Evolutionary conservation across 2,888 invertebrate species (phyloP).

Genomic region (Cataglyphis rosenhaueri): DNA sequence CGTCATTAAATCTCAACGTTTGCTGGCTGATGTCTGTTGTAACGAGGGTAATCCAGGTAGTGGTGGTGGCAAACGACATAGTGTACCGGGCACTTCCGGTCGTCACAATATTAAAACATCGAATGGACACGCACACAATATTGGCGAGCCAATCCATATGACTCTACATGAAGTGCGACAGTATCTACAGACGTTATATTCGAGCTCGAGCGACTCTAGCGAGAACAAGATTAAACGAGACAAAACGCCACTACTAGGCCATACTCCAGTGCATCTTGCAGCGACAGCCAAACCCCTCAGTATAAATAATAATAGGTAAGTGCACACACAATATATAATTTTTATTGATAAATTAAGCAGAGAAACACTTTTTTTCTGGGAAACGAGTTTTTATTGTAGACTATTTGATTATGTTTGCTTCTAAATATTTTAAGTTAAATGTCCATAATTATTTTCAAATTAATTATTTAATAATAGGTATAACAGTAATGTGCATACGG

Average conservation of each 20-base stretch:
- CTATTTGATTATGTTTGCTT: neutral
- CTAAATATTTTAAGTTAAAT: neutral
- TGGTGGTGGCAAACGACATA: slow-evolving; percentile 88
- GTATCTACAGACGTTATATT: slow-evolving; percentile 93
- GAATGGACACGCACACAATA: slow-evolving; percentile 87
- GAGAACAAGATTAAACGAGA: slow-evolving; percentile 86
- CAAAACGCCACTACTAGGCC: slow-evolving; percentile 74
- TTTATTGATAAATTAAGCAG: neutral
- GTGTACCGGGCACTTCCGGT: slow-evolving; percentile 89
- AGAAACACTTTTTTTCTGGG: slow-evolving; percentile 46
- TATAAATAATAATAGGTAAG: slow-evolving; percentile 81
- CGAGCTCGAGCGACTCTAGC: slow-evolving; percentile 90
- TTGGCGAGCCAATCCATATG: slow-evolving; percentile 92
- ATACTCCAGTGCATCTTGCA: slow-evolving; percentile 78
- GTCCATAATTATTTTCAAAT: neutral
- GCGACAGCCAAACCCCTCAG: slow-evolving; percentile 83
- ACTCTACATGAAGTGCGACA: slow-evolving; percentile 94
- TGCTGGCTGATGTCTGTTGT: slow-evolving; percentile 83
- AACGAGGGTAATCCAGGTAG: slow-evolving; percentile 71
- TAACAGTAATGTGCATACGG: slow-evolving; percentile 84
- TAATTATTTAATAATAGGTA: slow-evolving; percentile 76
- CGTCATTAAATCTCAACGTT: slow-evolving; percentile 83
- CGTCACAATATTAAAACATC: slow-evolving; percentile 80
- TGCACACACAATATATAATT: neutral
- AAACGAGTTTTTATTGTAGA: neutral